Evolutionary conservation across 2,797 vertebrate genomes (phyloP), one percentile per base, ranked within the genome.

Genomic region (Aphelocoma californica): DNA sequence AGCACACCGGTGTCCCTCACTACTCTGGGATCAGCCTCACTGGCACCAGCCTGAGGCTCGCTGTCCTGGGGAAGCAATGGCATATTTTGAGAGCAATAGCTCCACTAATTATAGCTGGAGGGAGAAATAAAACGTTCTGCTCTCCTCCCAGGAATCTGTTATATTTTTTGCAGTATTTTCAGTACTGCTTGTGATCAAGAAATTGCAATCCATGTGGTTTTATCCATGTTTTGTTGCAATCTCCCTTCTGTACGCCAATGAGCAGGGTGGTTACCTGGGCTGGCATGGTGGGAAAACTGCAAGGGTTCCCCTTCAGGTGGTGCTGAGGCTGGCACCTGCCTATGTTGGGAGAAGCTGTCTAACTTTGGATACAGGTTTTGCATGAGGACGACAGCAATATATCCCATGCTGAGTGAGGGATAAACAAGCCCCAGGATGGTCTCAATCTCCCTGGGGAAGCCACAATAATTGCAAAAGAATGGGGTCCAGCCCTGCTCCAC

Each of bases 1-100:
- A 65, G 50, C 14, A 12, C 56, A 29, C 10, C 0, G 0, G 9
- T 50, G 45, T 69, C 18, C 57, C 40, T 77, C 6, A 14, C 7
- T 62, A 9, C 82, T 78, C 75, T 31, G 18, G 29, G 7, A 34
- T 74, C 61, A 42, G 34, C 26, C 56, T 67, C 1, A 2, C 44
- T 56, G 26, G 45, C 45, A 45, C 25, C 65, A 77, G 60, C 36
- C 50, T 31, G 14, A 58, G 38, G 23, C 23, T 29, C 2, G 0
- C 18, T 45, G 42, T 38, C 29, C 82, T 50, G 32, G 19, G n/a
- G 40, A 44, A 69, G 17, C 28, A 40, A 1, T 23, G 65, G n/a
- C 19, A 73, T 8, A 21, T 88, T 81, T 36, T 44, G 56, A 60
- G 67, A 80, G 67, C 16, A 34, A 1, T 11, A 57, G 34, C 14